Percentiles rank a stretch among this genome's conserved stretches.
Conservation (phyloP, 2,113 vertebrate genomes). For the Pelmatolapia mariae region DNA sequence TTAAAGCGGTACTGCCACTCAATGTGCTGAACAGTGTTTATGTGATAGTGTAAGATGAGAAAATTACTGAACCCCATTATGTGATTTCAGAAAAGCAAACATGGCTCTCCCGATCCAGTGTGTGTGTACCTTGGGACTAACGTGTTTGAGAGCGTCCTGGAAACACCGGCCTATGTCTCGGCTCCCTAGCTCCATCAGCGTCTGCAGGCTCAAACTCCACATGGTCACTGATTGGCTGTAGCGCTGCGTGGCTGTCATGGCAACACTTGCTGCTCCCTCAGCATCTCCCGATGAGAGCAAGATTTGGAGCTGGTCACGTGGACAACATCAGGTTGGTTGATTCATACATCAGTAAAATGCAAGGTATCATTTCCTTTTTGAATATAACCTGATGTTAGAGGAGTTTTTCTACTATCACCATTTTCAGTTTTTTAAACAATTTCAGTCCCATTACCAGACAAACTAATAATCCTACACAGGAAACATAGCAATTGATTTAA, state of each 20-base stretch:
- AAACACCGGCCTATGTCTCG: conserved; percentile 63
- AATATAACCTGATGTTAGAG: not conserved
- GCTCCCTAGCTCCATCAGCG: conserved; percentile 73
- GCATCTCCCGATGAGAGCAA: conserved; percentile 61
- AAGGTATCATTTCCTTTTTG: not conserved
- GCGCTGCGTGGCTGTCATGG: conserved; percentile 61
- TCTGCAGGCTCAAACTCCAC: conserved; percentile 81
- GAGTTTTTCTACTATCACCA: not conserved
- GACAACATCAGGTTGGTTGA: not conserved
- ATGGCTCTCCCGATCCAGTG: not conserved
- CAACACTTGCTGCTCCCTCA: conserved; percentile 70
- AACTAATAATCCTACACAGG: not conserved
- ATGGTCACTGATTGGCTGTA: conserved; percentile 72
- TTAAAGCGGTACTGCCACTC: not conserved
- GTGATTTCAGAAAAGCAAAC: not conserved
- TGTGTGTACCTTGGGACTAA: conserved; percentile 79
- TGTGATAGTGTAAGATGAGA: not conserved
- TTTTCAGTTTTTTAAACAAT: not conserved
- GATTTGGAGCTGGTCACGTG: conserved; percentile 55
- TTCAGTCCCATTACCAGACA: not conserved
- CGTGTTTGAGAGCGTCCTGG: conserved; percentile 76
- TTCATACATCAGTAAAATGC: not conserved
- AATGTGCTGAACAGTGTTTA: not conserved
- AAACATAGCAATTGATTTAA: not conserved
- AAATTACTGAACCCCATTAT: not conserved